phyloP scores from a whole-genome alignment of 2,113 vertebrate species.

The Chaetorhynchus papuensis region DNA sequence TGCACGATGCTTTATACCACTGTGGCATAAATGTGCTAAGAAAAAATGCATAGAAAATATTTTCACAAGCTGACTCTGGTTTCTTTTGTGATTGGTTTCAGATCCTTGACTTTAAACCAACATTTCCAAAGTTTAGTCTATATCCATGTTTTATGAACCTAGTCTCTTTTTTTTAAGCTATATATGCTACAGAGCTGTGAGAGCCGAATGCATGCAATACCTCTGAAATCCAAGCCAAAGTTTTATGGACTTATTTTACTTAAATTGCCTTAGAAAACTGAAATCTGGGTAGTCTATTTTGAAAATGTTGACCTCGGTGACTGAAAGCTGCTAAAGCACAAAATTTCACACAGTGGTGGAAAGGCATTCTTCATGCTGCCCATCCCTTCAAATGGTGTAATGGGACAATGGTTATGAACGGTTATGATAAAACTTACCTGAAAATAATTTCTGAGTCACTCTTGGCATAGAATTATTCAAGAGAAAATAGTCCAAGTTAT shows the following conservation, averaged over 20 bases:
- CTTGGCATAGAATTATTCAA: background rate
- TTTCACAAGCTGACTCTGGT: background rate
- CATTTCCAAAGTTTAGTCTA: conserved; percentile 10
- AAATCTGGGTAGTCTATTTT: background rate
- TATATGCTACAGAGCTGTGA: background rate
- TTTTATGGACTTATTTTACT: background rate
- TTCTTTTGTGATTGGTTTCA: background rate
- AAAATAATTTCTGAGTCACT: background rate
- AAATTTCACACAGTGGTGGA: background rate
- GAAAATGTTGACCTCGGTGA: background rate
- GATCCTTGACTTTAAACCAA: background rate
- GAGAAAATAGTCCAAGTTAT: background rate
- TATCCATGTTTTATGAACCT: background rate
- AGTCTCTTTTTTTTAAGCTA: background rate
- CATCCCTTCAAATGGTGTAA: background rate
- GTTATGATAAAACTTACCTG: background rate
- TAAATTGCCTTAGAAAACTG: background rate
- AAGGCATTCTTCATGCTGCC: background rate
- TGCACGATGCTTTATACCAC: background rate
- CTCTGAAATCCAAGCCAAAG: background rate
- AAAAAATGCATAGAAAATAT: conserved; percentile 15
- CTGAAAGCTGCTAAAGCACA: background rate
- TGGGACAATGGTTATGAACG: background rate
- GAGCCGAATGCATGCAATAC: background rate
- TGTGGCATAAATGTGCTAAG: background rate